Base-by-base conservation (phyloP, 2,113 vertebrate genomes). In the Zapornia atra region DNA sequence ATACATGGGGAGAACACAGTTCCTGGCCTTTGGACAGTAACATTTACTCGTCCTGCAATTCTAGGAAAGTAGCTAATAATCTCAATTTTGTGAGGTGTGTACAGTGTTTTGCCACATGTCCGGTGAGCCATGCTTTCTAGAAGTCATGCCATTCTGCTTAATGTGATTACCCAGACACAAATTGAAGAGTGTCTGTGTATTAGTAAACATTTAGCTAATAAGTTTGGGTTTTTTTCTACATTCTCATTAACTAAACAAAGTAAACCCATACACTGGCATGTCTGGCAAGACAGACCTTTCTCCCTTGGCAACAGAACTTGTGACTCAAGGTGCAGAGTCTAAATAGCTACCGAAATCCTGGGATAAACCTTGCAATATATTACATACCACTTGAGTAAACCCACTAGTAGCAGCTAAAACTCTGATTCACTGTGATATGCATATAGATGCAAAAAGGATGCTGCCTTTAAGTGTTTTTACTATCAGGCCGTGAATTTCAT, bases 121-220 rank as follows among this genome's bases (percentile, higher is more conserved):
- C 53, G 46, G 8, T 26, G 36, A 72, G 19, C 53, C n/a, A 3
- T 15, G 34, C 31, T 80, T 46, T 60, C 59, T 61, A 78, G 33
- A 80, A 78, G 17, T 24, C 5, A 18, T 12, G 4, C 46, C 26
- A 15, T 64, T 80, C 40, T 78, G n/a, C 34, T 82, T 31, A 42
- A 20, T 33, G 16, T 76, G 19, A 31, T 61, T 63, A 61, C 8
- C 17, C 12, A 42, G 66, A 17, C 22, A 69, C 11, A 80, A 60
- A 3, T 0, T 11, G 11, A 33, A 22, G 68, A 80, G 22, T 22
- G 40, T 17, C 17, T 12, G 2, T 56, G 4, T 11, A 26, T 75
- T 46, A 57, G 38, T 25, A 38, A 84, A 72, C 38, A 25, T 72
- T 21, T 12, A 64, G 24, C 2, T 8, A 64, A 14, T 60, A 34